Evolutionary conservation across 37 sponge, comb jelly and placozoan genomes (phyloP).

Genomic region (Hexactinellida sp.): DNA sequence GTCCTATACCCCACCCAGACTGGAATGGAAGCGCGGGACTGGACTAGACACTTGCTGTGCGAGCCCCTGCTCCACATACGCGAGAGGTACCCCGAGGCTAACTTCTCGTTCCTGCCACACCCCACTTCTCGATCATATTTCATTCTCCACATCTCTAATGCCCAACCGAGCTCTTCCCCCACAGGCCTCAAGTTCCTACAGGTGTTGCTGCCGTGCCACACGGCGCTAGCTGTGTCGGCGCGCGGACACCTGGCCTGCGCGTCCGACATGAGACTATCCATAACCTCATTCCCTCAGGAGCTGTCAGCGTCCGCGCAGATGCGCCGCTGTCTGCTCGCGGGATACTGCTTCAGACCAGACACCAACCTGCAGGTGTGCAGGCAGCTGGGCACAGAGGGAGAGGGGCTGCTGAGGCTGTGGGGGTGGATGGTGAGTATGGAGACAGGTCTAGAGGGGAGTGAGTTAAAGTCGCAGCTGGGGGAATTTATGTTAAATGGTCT

Average conservation of each 20-base stretch:
- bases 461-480: not conserved
- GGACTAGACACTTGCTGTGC: not conserved
- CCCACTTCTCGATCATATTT: not conserved
- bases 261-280: not conserved
- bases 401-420: not conserved
- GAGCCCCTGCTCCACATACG: not conserved
- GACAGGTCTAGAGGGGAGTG: not conserved
- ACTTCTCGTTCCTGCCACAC: conserved; percentile 1
- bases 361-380: not conserved
- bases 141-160: not conserved
- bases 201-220: not conserved
- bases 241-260: not conserved
- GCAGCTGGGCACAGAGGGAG: not conserved
- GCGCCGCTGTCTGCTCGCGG: not conserved
- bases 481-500: not conserved
- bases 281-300: not conserved
- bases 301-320: not conserved
- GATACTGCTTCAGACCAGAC: not conserved
- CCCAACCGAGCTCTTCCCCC: not conserved
- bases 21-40: not conserved
- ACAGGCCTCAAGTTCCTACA: not conserved
- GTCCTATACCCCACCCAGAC: not conserved
- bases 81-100: not conserved
- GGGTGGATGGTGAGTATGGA: not conserved
- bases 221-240: not conserved